Base-by-base conservation (phyloP, 1,140 invertebrate species). In the Ganaspis sp. region DNA sequence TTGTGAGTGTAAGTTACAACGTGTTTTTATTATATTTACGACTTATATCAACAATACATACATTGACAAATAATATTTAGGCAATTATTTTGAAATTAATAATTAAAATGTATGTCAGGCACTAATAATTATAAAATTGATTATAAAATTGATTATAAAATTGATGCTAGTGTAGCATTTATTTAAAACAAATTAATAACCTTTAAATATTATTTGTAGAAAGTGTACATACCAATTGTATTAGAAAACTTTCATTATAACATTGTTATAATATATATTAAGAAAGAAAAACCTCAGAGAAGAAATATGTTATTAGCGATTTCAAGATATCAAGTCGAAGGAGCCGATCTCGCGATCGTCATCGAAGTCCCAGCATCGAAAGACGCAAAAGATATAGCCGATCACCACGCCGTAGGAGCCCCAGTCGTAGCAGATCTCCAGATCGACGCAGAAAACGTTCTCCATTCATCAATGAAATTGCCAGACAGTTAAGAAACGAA, bases 401-500 rank as follows among this genome's bases (percentile, higher is more conserved):
- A 3, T 86, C 87, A 1, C 87, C 87, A 1, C 84, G 88, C 17
- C 87, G 86, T 77, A 70, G 84, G 29, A 85, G 82, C 9, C 74
- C 71, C 2, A 85, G 81, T 21, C 81, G 83, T 6, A 83, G 84
- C 73, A 84, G 87, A 58, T 90, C 90, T 0, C 73, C 84, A 11
- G 81, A 85, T 21, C 87, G 86, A 34, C 89, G 90, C 23, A 83
- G 90, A 15, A 89, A 88, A 64, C 86, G 90, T 9, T 91, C 90
- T 9, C 90, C 90, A 0, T 91, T 91, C 38, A 87, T 91, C 64
- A 89, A 91, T 40, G 89, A 91, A 75, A 80, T 91, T 17, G 85
- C 86, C 0, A 83, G 90, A 1, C 88, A 90, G 21, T 76, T 91
- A 8, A 80, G 83, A 26, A 83, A 85, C 0, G 88, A 90, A 15